Conservation (phyloP, 2,888 invertebrate species). For the Dusona sp. region DNA sequence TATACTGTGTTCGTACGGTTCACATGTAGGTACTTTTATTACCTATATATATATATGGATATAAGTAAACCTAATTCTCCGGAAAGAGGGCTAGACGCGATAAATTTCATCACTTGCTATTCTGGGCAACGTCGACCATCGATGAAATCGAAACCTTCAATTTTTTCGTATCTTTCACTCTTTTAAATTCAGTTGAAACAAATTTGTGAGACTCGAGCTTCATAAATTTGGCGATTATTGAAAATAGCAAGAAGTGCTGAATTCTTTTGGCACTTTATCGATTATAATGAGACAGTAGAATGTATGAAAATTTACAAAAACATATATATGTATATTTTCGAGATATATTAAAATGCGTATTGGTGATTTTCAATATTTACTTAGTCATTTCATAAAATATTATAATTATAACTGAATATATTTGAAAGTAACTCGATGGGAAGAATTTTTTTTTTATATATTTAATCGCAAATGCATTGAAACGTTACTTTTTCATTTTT, state of each 20-base stretch:
- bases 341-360: not conserved
- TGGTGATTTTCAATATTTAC: not conserved
- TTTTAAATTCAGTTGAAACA: not conserved
- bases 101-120: conserved; percentile 55
- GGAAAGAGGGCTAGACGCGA: conserved; percentile 65
- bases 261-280: too few species aligned
- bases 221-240: not conserved
- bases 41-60: not conserved
- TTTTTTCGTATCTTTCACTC: not conserved
- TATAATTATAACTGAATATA: too few species aligned
- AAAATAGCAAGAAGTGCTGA: not conserved
- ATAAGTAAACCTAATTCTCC: conserved; percentile 30
- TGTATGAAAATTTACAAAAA: too few species aligned
- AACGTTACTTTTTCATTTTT: not conserved
- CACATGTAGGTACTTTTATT: conserved; percentile 2
- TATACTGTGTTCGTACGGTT: not conserved
- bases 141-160: conserved; percentile 1
- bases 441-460: too few species aligned
- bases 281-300: too few species aligned
- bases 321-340: too few species aligned
- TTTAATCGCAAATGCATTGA: not conserved
- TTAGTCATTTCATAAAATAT: too few species aligned
- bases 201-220: not conserved
- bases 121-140: conserved; percentile 14
- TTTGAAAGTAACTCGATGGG: too few species aligned